Conservation (phyloP, 1,140 invertebrate genomes). For the Batillaria attramentaria region DNA sequence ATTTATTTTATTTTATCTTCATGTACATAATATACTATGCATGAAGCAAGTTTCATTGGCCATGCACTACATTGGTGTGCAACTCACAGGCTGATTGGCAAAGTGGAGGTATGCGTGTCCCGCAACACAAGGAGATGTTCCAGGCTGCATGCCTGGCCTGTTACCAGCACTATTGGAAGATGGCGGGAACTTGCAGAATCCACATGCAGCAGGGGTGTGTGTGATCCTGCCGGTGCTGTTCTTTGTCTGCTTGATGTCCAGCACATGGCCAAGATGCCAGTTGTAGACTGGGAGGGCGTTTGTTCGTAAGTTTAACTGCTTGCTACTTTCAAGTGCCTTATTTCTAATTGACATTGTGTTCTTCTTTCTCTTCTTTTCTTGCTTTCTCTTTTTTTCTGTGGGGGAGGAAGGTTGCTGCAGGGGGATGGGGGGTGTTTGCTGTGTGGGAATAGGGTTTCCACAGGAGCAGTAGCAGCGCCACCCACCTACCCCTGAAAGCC, state of each 20-base stretch:
- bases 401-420: too few species aligned
- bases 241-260: constrained; percentile 39
- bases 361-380: too few species aligned
- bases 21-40: too few species aligned
- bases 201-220: constrained; percentile 22
- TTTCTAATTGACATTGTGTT: too few species aligned
- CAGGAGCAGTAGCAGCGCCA: too few species aligned
- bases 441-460: too few species aligned
- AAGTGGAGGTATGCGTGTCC: constrained; percentile 9
- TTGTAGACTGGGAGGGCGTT: constrained; percentile 38
- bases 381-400: too few species aligned
- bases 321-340: neutral
- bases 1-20: neutral
- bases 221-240: constrained; percentile 41
- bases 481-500: too few species aligned
- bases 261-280: constrained; percentile 31
- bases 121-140: neutral
- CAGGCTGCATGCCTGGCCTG: neutral
- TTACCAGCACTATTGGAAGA: neutral
- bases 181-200: neutral
- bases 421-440: too few species aligned
- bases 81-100: neutral
- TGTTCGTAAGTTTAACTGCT: constrained; percentile 30
- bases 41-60: too few species aligned
- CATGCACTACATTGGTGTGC: neutral